Conservation (phyloP, 2,888 invertebrate genomes). For the Pecten maximus region DNA sequence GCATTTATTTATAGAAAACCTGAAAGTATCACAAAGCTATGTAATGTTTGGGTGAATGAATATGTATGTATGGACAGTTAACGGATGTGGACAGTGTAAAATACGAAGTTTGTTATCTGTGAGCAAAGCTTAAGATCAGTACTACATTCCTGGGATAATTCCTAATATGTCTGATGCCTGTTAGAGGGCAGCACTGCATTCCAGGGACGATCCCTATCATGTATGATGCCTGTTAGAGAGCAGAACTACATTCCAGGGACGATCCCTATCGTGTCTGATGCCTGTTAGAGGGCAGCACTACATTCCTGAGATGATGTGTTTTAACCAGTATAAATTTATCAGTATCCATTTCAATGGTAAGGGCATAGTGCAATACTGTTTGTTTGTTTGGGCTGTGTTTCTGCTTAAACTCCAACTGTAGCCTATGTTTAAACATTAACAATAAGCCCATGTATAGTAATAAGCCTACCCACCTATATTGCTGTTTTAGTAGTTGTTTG, state of each 20-base stretch:
- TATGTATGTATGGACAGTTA: background rate
- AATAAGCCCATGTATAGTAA: too few relatives aligned
- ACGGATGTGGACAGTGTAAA: background rate
- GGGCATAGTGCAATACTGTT: background rate
- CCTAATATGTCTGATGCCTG: background rate
- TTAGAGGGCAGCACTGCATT: background rate
- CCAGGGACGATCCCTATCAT: background rate
- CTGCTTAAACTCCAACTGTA: background rate
- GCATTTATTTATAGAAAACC: background rate
- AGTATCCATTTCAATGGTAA: background rate
- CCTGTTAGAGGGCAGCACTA: background rate
- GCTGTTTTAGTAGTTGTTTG: too few relatives aligned
- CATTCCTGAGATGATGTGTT: background rate
- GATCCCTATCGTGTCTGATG: background rate
- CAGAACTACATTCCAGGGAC: background rate
- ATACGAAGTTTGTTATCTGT: background rate
- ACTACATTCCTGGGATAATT: background rate
- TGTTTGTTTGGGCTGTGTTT: background rate
- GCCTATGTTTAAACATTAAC: too few relatives aligned
- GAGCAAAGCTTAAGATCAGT: background rate
- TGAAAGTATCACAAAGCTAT: background rate
- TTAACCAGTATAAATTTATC: background rate
- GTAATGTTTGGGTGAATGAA: background rate
- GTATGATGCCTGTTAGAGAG: background rate
- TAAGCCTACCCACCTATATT: too few relatives aligned